phyloP scores from a whole-genome alignment of 2,113 vertebrate species.

The Bombycilla garrulus region DNA sequence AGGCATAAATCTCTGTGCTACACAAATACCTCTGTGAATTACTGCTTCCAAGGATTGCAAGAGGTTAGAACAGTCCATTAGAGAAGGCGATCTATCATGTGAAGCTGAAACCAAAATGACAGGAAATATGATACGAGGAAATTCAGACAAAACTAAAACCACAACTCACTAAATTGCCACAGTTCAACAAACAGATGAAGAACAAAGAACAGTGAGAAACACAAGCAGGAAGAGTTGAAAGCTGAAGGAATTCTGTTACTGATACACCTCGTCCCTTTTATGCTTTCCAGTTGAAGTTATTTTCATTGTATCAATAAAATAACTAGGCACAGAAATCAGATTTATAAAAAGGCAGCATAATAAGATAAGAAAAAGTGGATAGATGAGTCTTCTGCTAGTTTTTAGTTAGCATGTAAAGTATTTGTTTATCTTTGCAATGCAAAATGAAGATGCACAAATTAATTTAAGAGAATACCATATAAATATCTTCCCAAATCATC shows the following conservation, averaged over 20 bases:
- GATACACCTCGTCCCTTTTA: background rate
- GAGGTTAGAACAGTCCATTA: background rate
- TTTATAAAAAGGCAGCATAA: background rate
- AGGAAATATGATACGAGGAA: background rate
- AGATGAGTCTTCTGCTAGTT: background rate
- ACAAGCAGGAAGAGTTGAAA: background rate
- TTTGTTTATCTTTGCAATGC: background rate
- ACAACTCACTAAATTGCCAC: background rate
- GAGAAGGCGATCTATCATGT: background rate
- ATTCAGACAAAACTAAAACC: background rate
- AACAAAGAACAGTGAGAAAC: background rate
- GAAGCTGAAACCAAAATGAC: background rate
- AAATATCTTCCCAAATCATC: background rate
- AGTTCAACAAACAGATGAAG: background rate
- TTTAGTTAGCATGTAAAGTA: background rate
- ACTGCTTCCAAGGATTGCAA: background rate
- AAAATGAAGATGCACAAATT: background rate
- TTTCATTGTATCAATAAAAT: background rate
- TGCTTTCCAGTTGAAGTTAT: background rate
- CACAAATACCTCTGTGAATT: background rate
- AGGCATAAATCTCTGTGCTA: background rate
- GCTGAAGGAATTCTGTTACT: background rate
- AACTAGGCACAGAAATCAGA: background rate
- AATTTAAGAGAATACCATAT: background rate
- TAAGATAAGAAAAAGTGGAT: background rate